Evolutionary conservation across 92 coral and sea anemone genomes (phyloP).

Genomic region (Epizoanthus ramosus): DNA sequence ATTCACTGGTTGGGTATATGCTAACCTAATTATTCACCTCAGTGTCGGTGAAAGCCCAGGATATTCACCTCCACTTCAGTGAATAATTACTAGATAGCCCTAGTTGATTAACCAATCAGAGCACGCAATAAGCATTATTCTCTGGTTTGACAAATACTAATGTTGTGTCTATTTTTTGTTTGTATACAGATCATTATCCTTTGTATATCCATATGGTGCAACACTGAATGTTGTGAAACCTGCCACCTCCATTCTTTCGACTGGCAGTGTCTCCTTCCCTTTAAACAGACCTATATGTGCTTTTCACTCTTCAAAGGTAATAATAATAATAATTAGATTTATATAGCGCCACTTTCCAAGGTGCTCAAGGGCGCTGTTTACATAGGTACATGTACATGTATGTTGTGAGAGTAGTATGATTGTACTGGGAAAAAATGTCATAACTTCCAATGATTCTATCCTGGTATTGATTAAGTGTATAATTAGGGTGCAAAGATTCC

Average conservation of each 20-base stretch:
- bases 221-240: constrained; percentile 95
- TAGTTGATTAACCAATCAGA: too few species aligned
- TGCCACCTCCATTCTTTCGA: constrained; percentile 85
- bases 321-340: too few species aligned
- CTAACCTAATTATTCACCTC: too few species aligned
- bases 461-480: background rate
- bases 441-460: background rate
- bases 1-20: too few species aligned
- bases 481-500: too few species aligned
- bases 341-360: too few species aligned
- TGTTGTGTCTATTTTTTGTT: background rate
- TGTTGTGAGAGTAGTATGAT: background rate
- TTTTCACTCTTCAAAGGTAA: constrained; percentile 88
- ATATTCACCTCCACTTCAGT: too few species aligned
- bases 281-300: constrained; percentile 99
- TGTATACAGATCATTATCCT: constrained; percentile 77
- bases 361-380: too few species aligned
- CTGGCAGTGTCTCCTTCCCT: constrained; percentile 99
- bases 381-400: too few species aligned
- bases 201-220: constrained; percentile 97
- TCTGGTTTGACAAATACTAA: background rate
- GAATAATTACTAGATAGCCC: too few species aligned
- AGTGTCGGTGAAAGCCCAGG: too few species aligned
- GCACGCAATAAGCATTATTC: too few species aligned
- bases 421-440: background rate